Percentiles rank a stretch among this genome's conserved stretches.
These are phyloP conservation scores for Pristionchus fissidentatus DNA, from an alignment of 2,888 invertebrate species.

Conservation along the genomic window DNA sequence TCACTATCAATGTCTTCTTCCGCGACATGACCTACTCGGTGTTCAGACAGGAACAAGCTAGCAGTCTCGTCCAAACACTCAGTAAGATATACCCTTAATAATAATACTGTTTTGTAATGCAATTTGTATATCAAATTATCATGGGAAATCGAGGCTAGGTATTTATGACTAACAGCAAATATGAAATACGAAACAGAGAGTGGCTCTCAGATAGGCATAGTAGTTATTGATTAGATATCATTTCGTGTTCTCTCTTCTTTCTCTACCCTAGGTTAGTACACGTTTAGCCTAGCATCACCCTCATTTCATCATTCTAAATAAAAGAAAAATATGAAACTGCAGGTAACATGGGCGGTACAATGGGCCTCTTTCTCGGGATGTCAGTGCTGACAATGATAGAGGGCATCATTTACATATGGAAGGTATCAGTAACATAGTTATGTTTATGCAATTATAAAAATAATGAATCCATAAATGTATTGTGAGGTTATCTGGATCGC, in stretches of 20 bases:
- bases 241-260: no score
- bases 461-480: neutral
- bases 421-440: neutral
- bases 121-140: no score
- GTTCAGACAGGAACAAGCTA: constrained; percentile 61
- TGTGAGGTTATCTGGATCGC: constrained; percentile 34
- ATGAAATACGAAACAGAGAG: no score
- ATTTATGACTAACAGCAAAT: no score
- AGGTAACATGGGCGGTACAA: constrained; percentile 72
- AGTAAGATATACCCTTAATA: constrained; percentile 52
- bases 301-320: no score
- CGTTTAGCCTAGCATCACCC: no score
- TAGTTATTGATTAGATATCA: no score
- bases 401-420: constrained; percentile 56
- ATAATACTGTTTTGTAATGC: no score
- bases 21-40: constrained; percentile 65
- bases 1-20: constrained; percentile 63
- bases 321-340: no score
- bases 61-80: constrained; percentile 53
- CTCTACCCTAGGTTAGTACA: no score
- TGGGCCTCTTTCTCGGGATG: constrained; percentile 74
- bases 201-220: no score
- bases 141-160: no score
- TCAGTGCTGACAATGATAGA: constrained; percentile 68
- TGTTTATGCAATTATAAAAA: neutral